These are phyloP conservation scores for Entomobrya proxima DNA, from an alignment of 2,888 invertebrate genomes.

Conservation along the genomic window DNA sequence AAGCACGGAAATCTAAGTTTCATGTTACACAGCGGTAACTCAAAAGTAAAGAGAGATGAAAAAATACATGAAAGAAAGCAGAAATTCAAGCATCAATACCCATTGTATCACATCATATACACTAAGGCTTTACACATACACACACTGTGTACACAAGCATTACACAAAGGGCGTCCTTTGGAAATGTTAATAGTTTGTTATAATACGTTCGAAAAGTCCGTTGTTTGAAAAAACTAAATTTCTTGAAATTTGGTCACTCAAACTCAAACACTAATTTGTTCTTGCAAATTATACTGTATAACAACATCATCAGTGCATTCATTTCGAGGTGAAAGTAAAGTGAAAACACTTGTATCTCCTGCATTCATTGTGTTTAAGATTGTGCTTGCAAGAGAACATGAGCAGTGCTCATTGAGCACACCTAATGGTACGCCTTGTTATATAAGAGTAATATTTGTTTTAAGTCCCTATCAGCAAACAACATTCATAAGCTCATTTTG, in stretches of 20 bases:
- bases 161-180: background rate
- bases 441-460: too few relatives aligned
- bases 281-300: too few relatives aligned
- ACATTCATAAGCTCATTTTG: too few relatives aligned
- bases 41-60: background rate
- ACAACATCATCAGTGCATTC: too few relatives aligned
- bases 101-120: too few relatives aligned
- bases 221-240: background rate
- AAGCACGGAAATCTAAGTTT: conserved; percentile 53
- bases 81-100: conserved; percentile 13
- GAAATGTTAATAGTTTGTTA: background rate
- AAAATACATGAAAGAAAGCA: background rate
- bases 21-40: conserved; percentile 34
- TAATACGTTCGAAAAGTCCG: background rate
- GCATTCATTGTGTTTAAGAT: too few relatives aligned
- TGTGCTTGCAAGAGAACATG: too few relatives aligned
- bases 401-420: too few relatives aligned
- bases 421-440: too few relatives aligned
- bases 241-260: background rate
- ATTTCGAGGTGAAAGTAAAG: too few relatives aligned
- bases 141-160: background rate
- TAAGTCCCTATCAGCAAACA: too few relatives aligned
- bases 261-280: background rate
- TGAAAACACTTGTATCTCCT: too few relatives aligned
- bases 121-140: background rate